Conservation (phyloP, 2,113 vertebrate genomes). For the Gopherus evgoodei region DNA sequence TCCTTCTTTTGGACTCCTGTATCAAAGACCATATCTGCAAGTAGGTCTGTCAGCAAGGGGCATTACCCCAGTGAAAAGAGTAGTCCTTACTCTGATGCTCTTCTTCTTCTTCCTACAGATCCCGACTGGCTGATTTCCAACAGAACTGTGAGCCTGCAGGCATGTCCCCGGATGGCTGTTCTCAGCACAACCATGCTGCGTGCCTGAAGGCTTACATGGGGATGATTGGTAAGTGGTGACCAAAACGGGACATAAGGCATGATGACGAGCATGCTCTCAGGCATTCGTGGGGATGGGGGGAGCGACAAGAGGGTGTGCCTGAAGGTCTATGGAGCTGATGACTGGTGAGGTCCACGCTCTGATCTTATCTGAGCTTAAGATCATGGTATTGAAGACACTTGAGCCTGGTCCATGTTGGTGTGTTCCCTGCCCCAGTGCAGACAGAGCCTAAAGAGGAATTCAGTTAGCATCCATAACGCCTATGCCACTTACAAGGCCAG, state of each 20-base stretch:
- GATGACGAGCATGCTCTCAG: background rate
- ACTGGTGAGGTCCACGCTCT: background rate
- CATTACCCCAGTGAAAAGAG: background rate
- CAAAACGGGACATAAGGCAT: background rate
- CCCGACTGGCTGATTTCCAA: conserved; percentile 84
- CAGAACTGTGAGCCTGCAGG: conserved; percentile 80
- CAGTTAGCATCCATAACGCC: background rate
- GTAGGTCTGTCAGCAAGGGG: conserved; percentile 73
- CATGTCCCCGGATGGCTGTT: conserved; percentile 74
- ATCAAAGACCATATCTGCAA: conserved; percentile 91
- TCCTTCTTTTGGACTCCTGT: conserved; percentile 88
- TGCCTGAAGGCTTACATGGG: conserved; percentile 86
- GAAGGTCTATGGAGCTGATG: background rate
- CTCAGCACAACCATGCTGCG: conserved; percentile 67
- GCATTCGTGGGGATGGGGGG: background rate
- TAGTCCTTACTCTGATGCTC: conserved; percentile 28
- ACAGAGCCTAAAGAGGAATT: background rate
- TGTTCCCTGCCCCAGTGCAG: background rate
- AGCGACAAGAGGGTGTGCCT: background rate
- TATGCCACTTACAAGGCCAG: background rate
- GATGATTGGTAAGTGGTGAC: conserved; percentile 82
- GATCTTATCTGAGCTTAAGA: background rate
- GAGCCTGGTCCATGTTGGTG: background rate
- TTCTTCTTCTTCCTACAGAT: conserved; percentile 77
- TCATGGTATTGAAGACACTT: background rate